Evolutionary conservation across 2,888 invertebrate genomes (phyloP).

Genomic region (Cheilosia variabilis): DNA sequence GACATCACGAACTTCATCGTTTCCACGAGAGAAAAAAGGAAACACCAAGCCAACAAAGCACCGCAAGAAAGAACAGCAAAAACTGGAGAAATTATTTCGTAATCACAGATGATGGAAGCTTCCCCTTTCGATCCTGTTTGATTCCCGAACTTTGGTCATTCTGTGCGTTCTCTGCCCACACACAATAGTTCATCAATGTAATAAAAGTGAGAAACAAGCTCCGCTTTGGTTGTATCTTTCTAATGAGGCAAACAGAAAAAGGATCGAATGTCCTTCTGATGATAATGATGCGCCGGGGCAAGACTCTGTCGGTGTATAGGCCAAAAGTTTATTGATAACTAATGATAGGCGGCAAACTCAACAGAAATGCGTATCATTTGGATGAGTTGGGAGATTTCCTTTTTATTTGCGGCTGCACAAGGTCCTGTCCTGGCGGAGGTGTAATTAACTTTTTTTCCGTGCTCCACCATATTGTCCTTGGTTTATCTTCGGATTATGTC

Average conservation of each 20-base stretch:
- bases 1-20: conserved; percentile 34
- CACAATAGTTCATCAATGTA: conserved; percentile 56
- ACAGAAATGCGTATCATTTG: conserved; percentile 71
- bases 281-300: conserved; percentile 31
- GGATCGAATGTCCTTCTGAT: conserved; percentile 48
- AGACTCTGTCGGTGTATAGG: not conserved
- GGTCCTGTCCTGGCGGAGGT: conserved; percentile 47
- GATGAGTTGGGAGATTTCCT: conserved; percentile 68
- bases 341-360: conserved; percentile 66
- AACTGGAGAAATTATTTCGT: conserved; percentile 64
- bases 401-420: not conserved
- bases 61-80: conserved; percentile 32
- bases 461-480: conserved; percentile 22
- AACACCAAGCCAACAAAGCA: not conserved
- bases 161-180: conserved; percentile 34
- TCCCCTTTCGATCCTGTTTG: conserved; percentile 44
- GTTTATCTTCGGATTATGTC: conserved; percentile 44
- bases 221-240: conserved; percentile 19
- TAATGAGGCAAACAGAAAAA: conserved; percentile 20
- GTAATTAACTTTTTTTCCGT: conserved; percentile 68
- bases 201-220: conserved; percentile 4
- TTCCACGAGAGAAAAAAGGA: not conserved
- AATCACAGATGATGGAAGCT: conserved; percentile 66
- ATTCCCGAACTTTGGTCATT: conserved; percentile 39
- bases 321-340: conserved; percentile 72